Conservation (phyloP, 2,797 vertebrate species). For the Sebastes trivittatus region DNA sequence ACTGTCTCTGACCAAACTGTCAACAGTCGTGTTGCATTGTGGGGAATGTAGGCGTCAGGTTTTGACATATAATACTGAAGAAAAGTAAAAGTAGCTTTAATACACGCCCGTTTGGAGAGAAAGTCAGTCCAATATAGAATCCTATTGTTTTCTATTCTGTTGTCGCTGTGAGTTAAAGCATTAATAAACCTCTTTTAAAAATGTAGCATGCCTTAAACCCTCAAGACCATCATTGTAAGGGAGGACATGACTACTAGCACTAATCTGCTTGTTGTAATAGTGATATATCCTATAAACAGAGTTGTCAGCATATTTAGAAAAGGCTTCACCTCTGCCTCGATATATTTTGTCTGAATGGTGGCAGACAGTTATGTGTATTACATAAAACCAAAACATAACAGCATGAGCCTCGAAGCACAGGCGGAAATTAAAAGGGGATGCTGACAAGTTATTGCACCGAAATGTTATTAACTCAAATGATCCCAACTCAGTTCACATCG, state of each 20-base stretch:
- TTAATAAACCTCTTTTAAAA: not conserved
- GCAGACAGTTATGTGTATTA: not conserved
- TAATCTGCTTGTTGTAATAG: not conserved
- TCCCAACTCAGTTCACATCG: not conserved
- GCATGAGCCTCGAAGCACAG: not conserved
- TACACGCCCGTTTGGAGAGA: not conserved
- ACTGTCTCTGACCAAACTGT: no score
- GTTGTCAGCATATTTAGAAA: conserved; percentile 33
- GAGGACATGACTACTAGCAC: not conserved
- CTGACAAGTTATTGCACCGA: not conserved
- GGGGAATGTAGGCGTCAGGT: not conserved
- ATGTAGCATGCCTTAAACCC: not conserved
- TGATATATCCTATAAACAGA: conserved; percentile 15
- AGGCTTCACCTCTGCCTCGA: not conserved
- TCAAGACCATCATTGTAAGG: not conserved
- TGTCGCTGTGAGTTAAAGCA: no score
- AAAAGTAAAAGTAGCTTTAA: not conserved
- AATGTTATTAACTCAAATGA: not conserved
- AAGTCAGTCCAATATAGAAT: not conserved
- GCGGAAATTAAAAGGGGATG: not conserved
- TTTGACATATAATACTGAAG: not conserved
- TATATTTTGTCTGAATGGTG: conserved; percentile 14
- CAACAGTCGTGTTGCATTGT: no score
- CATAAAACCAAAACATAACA: not conserved
- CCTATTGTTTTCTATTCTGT: not conserved